These are phyloP conservation scores for Leptopilina boulardi DNA, from an alignment of 1,140 invertebrate genomes.

Conservation along the genomic window DNA sequence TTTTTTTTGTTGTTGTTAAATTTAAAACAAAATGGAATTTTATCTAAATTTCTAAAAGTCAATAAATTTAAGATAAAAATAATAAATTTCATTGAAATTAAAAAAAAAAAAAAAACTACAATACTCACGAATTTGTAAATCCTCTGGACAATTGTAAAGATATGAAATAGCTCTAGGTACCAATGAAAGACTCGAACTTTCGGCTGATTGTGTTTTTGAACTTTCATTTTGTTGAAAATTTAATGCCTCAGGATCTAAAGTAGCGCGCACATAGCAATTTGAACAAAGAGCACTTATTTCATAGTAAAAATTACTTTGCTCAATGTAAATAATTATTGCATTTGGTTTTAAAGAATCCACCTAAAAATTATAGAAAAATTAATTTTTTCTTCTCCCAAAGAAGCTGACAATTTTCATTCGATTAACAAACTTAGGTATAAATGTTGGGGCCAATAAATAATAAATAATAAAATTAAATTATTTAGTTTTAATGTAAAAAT, in stretches of 20 bases:
- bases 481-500: no score
- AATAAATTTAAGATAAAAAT: no score
- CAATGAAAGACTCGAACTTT: conserved; percentile 48
- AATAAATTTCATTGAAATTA: no score
- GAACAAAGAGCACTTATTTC: conserved; percentile 67
- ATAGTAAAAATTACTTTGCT: conserved; percentile 66
- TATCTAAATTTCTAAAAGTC: no score
- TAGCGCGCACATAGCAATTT: conserved; percentile 60
- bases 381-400: not conserved
- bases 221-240: conserved; percentile 45
- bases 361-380: conserved; percentile 48
- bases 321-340: conserved; percentile 63
- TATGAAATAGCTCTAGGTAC: conserved; percentile 63
- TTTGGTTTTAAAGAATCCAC: conserved; percentile 63
- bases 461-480: no score
- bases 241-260: conserved; percentile 58
- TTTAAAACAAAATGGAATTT: no score
- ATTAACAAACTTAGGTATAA: no score
- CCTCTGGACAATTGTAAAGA: conserved; percentile 65
- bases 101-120: no score
- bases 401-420: conserved; percentile 30
- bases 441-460: no score
- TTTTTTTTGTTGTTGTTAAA: no score
- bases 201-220: conserved; percentile 43
- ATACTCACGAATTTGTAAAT: conserved; percentile 59